Evolutionary conservation across 2,888 invertebrate genomes (phyloP).

Genomic region (Caenorhabditis sp.): DNA sequence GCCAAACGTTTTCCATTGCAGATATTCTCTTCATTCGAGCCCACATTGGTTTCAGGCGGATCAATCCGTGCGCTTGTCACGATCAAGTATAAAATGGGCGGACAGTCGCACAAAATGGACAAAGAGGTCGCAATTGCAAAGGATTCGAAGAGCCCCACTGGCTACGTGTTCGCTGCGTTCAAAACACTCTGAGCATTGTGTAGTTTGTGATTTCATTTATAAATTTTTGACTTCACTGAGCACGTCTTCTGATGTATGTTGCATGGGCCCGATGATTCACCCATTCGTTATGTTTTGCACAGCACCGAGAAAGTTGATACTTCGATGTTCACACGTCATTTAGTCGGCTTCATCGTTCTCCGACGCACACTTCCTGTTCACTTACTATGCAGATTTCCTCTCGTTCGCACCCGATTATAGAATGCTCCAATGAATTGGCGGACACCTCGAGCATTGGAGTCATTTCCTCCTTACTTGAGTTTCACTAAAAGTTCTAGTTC

Average conservation of each 20-base stretch:
- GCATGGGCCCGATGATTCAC: too few relatives aligned
- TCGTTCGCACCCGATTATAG: constrained; percentile 25
- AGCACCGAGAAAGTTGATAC: too few relatives aligned
- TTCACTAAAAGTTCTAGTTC: too few relatives aligned
- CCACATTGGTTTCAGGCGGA: neutral
- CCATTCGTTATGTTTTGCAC: too few relatives aligned
- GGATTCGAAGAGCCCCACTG: constrained; percentile 4
- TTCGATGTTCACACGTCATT: too few relatives aligned
- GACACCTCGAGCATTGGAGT: neutral
- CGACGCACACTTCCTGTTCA: constrained; percentile 37
- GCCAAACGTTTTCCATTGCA: too few relatives aligned
- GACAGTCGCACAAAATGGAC: constrained; percentile 13
- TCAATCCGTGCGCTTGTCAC: constrained; percentile 6
- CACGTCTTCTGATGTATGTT: neutral
- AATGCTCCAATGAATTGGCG: constrained; percentile 5
- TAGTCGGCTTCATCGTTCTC: too few relatives aligned
- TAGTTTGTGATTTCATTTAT: neutral
- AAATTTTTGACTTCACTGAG: neutral
- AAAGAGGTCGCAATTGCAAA: constrained; percentile 28
- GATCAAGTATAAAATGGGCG: constrained; percentile 16
- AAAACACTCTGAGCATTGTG: neutral
- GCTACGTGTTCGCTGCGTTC: constrained; percentile 19
- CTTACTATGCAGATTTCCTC: constrained; percentile 7
- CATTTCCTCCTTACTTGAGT: neutral
- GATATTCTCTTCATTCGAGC: constrained; percentile 24